Conservation (phyloP, 2,797 vertebrate genomes). For the Schizopygopsis pylzovi region DNA sequence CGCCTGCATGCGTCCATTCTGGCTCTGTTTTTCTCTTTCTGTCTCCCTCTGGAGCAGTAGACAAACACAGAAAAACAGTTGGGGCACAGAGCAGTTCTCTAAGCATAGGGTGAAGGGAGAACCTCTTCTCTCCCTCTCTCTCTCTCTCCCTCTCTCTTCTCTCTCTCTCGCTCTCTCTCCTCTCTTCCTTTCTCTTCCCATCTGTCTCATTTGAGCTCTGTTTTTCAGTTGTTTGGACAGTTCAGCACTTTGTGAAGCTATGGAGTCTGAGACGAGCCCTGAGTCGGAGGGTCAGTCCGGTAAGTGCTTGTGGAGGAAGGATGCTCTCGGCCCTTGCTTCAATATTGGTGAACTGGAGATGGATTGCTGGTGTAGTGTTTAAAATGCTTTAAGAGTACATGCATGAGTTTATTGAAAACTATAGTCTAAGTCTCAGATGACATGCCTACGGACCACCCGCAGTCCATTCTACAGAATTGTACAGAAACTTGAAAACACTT, state of each 20-base stretch:
- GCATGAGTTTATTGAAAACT: constrained; percentile 9
- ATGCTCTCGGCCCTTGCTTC: constrained; percentile 27
- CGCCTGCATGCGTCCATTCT: constrained; percentile 43
- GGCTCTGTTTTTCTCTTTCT: constrained; percentile 39
- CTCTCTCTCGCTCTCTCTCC: constrained; percentile 41
- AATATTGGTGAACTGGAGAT: constrained; percentile 18
- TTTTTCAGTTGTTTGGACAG: constrained; percentile 63
- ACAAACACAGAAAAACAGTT: constrained; percentile 41
- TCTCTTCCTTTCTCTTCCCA: background rate
- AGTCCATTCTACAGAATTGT: background rate
- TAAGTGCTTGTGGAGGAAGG: constrained; percentile 75
- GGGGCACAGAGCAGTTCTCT: constrained; percentile 33
- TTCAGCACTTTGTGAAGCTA: constrained; percentile 73
- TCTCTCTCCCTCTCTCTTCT: too few relatives aligned
- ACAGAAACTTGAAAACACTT: background rate
- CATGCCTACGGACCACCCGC: background rate
- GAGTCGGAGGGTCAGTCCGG: constrained; percentile 84
- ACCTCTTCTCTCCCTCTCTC: constrained; percentile 58
- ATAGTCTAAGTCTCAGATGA: background rate
- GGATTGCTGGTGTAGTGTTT: constrained; percentile 5
- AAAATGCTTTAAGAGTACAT: background rate
- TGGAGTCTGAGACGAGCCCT: constrained; percentile 85
- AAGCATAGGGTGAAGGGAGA: constrained; percentile 3
- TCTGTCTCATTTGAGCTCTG: constrained; percentile 51
- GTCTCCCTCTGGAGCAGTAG: constrained; percentile 33